phyloP scores from a whole-genome alignment of 1,140 invertebrate genomes.

The Nixonia krombeini region DNA sequence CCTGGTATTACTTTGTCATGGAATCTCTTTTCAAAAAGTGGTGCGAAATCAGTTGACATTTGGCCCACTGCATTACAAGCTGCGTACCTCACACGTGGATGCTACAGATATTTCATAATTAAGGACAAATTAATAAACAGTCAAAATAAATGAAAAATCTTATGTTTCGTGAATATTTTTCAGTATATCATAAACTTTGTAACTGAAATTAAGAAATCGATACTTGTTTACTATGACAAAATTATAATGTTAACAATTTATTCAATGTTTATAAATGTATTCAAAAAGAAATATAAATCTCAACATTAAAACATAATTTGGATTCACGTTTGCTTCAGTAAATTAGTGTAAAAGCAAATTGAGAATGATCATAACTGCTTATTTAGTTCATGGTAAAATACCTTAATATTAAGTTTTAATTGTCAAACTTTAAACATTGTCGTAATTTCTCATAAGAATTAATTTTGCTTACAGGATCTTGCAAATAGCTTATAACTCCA shows the following conservation, averaged over 20 bases:
- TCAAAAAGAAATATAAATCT: slow-evolving; percentile 35
- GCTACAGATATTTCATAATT: slow-evolving; percentile 72
- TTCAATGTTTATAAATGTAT: slow-evolving; percentile 58
- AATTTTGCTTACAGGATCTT: slow-evolving; percentile 87
- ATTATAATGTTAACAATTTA: slow-evolving; percentile 33
- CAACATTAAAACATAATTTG: slow-evolving; percentile 55
- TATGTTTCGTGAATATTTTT: no score
- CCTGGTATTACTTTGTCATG: slow-evolving; percentile 94
- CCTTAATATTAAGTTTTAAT: no score
- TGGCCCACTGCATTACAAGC: slow-evolving; percentile 99
- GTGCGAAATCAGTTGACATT: slow-evolving; percentile 99
- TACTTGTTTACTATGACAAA: slow-evolving; percentile 59
- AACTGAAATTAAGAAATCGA: slow-evolving; percentile 33
- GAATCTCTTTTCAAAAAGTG: slow-evolving; percentile 97
- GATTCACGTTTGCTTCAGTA: slow-evolving; percentile 29
- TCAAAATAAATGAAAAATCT: slow-evolving; percentile 23
- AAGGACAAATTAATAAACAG: slow-evolving; percentile 12
- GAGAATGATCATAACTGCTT: no score
- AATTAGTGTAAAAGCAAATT: no score
- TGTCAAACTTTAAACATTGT: no score
- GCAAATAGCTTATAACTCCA: slow-evolving; percentile 89
- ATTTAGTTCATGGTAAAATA: no score
- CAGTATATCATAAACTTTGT: slow-evolving; percentile 6
- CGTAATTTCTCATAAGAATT: no score
- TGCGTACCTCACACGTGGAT: slow-evolving; percentile 95